Evolutionary conservation across 2,888 invertebrate genomes (phyloP), one percentile per base, ranked within the genome.

Genomic region (Agapostemon virescens): DNA sequence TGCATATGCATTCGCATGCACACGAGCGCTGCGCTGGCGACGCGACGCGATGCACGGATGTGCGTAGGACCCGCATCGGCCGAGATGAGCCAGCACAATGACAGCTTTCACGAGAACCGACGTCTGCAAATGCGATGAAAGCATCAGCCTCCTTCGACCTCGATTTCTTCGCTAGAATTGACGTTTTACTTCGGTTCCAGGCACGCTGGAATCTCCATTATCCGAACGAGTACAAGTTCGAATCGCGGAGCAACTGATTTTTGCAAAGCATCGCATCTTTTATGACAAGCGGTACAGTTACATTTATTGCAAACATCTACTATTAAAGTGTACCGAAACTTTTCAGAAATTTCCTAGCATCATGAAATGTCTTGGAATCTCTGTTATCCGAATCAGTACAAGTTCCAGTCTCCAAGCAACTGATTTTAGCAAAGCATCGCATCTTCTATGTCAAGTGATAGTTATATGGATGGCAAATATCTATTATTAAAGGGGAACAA

Each of bases 21-120:
- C 76, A 69, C 55, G 49, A 55, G 77, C 71, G 82, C 64, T 64
- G 23, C 71, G 70, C 72, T 64, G 70, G 77, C 33, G 23, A 74
- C 63, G 58, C 26, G 26, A 55, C 15, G 26, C 33, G 30, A 74
- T 63, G 58, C 74, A 23, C 71, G 61, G 69, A 71, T 61, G 71
- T 45, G 52, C 75, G 74, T 49, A 38, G 49, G 76, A 69, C 73
- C 69, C 74, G 78, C 78, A 74, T 83, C 69, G 75, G 40, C 38
- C 78, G 76, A 66, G 81, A 83, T 82, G 83, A 81, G 84, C 77
- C 81, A 80, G 87, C 83, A 87, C 87, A 87, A 87, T 87, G 88
- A 87, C 86, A 88, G 86, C 87, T 87, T 87, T 87, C 87, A 87
- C 85, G 82, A 84, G 77, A 64, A 74, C 78, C 68, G 74, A 83